phyloP scores from a whole-genome alignment of 2,797 vertebrate genomes.

The Podargus strigoides region DNA sequence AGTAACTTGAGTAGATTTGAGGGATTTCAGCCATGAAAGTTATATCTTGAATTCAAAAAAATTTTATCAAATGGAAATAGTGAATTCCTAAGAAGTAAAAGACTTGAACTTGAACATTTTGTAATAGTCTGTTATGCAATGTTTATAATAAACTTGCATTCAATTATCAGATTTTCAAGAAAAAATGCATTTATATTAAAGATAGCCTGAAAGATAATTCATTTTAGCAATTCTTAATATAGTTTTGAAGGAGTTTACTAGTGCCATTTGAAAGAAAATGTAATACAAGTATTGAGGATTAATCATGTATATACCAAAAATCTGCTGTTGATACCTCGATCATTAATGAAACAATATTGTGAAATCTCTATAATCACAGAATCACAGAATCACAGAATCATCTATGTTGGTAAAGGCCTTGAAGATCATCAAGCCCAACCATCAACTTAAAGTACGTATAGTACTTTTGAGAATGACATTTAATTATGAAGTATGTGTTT shows the following conservation, averaged over 20 bases:
- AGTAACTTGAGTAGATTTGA: neutral
- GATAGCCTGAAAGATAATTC: neutral
- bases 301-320: neutral
- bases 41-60: neutral
- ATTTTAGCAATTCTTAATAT: neutral
- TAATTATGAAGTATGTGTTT: neutral
- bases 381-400: too few relatives aligned
- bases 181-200: neutral
- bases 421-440: too few relatives aligned
- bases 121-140: neutral
- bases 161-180: neutral
- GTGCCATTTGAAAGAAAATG: neutral
- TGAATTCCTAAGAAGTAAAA: neutral
- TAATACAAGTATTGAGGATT: neutral
- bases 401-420: too few relatives aligned
- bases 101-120: neutral
- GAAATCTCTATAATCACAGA: neutral
- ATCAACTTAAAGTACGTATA: too few relatives aligned
- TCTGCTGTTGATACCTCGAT: neutral
- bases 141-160: neutral
- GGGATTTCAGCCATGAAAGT: neutral
- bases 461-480: neutral
- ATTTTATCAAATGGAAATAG: neutral
- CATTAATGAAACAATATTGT: neutral
- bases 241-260: neutral